Evolutionary conservation across 2,797 vertebrate genomes (phyloP).

Genomic region (Taeniopygia guttata): DNA sequence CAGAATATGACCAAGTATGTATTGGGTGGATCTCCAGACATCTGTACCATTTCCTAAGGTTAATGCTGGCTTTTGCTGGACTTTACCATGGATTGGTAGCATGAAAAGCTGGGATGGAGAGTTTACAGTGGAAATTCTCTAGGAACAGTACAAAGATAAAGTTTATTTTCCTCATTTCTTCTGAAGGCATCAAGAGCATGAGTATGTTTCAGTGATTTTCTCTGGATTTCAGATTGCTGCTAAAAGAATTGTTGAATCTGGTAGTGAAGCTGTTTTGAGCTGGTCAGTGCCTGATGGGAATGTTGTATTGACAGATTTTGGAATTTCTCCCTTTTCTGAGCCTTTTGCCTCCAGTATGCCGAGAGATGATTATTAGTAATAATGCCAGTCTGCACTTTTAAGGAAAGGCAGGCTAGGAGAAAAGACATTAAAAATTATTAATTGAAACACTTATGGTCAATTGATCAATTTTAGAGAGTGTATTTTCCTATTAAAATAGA

Average conservation of each 20-base stretch:
- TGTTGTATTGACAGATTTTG: neutral
- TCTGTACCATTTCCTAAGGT: neutral
- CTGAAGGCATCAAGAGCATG: neutral
- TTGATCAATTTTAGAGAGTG: constrained; percentile 29
- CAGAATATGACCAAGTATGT: neutral
- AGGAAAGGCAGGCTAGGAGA: neutral
- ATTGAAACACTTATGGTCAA: neutral
- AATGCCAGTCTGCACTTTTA: neutral
- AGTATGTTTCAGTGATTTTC: neutral
- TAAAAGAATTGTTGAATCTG: neutral
- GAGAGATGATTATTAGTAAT: neutral
- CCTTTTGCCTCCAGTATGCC: neutral
- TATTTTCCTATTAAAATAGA: constrained; percentile 1
- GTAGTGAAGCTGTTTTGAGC: neutral
- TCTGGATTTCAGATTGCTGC: neutral
- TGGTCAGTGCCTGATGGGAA: neutral
- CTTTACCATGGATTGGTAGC: neutral
- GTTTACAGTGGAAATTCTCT: neutral
- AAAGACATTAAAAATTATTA: constrained; percentile 10
- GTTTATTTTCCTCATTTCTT: neutral
- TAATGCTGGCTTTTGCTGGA: neutral
- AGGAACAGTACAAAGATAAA: neutral
- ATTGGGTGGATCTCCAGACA: neutral
- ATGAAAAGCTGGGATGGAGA: neutral
- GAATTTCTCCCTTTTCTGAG: neutral